These are phyloP conservation scores for Nowickia ferox DNA, from an alignment of 2,888 invertebrate genomes.

Conservation along the genomic window DNA sequence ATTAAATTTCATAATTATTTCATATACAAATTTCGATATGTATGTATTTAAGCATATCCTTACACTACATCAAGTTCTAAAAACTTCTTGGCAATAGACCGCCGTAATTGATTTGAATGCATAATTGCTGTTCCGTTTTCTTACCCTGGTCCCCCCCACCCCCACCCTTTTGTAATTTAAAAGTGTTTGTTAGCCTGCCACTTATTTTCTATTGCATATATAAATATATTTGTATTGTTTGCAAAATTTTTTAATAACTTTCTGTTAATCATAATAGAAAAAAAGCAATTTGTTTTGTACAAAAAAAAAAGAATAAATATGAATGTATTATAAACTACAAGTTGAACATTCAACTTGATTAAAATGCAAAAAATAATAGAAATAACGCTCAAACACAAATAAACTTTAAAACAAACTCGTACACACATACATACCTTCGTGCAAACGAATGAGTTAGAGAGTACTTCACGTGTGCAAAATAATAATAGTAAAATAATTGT, in stretches of 20 bases:
- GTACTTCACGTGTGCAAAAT: slow-evolving; percentile 26
- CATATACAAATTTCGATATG: too few species aligned
- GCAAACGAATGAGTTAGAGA: slow-evolving; percentile 30
- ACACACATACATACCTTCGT: slow-evolving; percentile 11
- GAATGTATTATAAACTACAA: slow-evolving; percentile 51
- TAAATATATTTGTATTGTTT: background rate
- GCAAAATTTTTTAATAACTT: slow-evolving; percentile 1
- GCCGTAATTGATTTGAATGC: slow-evolving; percentile 1
- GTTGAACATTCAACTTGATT: slow-evolving; percentile 63
- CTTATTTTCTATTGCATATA: slow-evolving; percentile 59
- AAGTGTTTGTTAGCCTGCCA: slow-evolving; percentile 56
- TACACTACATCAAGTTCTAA: too few species aligned
- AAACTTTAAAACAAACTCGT: slow-evolving; percentile 33
- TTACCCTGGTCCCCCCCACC: background rate
- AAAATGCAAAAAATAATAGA: slow-evolving; percentile 19
- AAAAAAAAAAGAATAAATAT: slow-evolving; percentile 14
- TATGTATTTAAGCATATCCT: too few species aligned
- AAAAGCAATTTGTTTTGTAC: slow-evolving; percentile 8
- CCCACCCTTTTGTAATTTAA: background rate
- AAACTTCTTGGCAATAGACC: background rate
- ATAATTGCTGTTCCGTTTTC: background rate
- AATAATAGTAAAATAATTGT: slow-evolving; percentile 28
- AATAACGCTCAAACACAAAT: background rate
- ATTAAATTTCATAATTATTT: too few species aligned
- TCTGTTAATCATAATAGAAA: slow-evolving; percentile 38